Percentiles rank a stretch among this genome's conserved stretches.
phyloP scores from a whole-genome alignment of 2,888 invertebrate species.

The Philopedon plagiatum region DNA sequence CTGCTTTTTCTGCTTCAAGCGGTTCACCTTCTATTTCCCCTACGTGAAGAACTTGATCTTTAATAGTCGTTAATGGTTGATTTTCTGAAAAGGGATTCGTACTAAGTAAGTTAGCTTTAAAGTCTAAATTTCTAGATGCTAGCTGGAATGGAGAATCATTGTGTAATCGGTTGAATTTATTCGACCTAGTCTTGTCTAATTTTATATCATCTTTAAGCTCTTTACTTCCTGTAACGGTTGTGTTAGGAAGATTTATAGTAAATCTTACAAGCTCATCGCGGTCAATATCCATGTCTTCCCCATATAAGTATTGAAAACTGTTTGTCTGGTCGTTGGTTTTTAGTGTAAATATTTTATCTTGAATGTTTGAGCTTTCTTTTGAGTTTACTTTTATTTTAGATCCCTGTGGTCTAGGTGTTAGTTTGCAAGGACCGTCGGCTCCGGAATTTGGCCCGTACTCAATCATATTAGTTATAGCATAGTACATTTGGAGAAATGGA shows the following conservation, averaged over 20 bases:
- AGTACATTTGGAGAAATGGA: constrained; percentile 71
- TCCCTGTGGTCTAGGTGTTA: constrained; percentile 48
- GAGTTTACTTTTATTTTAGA: constrained; percentile 25
- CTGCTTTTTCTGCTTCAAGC: constrained; percentile 57
- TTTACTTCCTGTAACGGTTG: neutral
- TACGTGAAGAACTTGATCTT: constrained; percentile 54
- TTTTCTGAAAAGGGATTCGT: neutral
- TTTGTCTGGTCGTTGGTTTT: neutral
- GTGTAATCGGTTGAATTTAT: constrained; percentile 31
- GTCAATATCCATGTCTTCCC: constrained; percentile 55
- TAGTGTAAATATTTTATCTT: neutral
- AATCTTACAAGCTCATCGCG: constrained; percentile 53
- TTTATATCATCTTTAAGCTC: constrained; percentile 24
- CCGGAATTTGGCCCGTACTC: constrained; percentile 75
- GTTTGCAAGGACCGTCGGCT: constrained; percentile 54
- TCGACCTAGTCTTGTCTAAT: constrained; percentile 22
- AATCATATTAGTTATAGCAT: constrained; percentile 72
- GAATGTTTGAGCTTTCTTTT: neutral
- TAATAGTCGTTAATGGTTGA: constrained; percentile 52
- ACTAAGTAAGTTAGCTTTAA: neutral
- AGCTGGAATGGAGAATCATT: constrained; percentile 39
- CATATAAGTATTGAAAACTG: constrained; percentile 43
- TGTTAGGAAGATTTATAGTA: constrained; percentile 45
- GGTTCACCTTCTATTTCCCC: constrained; percentile 56
- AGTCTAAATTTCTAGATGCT: constrained; percentile 24